These are phyloP conservation scores for Hypothenemus hampei DNA, from an alignment of 1,140 invertebrate genomes.

Conservation along the genomic window DNA sequence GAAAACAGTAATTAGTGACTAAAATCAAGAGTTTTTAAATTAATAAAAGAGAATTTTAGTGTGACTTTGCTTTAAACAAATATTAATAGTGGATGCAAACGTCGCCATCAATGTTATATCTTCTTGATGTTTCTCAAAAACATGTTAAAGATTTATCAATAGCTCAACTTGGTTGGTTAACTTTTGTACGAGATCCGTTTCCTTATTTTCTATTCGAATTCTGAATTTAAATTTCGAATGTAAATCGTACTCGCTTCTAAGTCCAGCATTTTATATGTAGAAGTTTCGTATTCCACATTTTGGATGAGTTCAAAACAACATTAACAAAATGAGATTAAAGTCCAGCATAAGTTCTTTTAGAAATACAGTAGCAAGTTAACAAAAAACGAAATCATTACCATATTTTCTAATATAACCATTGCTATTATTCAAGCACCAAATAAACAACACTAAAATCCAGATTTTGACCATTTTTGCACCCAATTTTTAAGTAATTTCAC, in stretches of 20 bases:
- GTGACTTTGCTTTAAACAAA: no score
- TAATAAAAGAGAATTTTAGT: no score
- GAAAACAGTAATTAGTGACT: constrained; percentile 3
- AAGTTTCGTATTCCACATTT: no score
- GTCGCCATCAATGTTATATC: background rate
- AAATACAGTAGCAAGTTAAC: background rate
- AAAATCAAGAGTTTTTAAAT: no score
- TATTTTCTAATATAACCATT: constrained; percentile 6
- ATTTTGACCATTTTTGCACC: no score
- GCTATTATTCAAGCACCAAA: background rate
- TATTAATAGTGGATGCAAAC: no score
- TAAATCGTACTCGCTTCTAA: constrained; percentile 4
- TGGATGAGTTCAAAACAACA: no score
- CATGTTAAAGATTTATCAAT: constrained; percentile 24
- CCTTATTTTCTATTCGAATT: constrained; percentile 14
- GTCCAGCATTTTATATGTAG: constrained; percentile 12
- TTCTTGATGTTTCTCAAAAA: constrained; percentile 14
- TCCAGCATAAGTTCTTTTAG: background rate
- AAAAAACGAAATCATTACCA: constrained; percentile 9
- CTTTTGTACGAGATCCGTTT: constrained; percentile 12
- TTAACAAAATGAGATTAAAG: background rate
- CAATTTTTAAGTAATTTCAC: no score
- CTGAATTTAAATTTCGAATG: constrained; percentile 22
- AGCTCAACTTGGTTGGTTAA: constrained; percentile 13
- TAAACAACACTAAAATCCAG: background rate